Conservation (phyloP, 2,888 invertebrate species). For the Ceriagrion tenellum region DNA sequence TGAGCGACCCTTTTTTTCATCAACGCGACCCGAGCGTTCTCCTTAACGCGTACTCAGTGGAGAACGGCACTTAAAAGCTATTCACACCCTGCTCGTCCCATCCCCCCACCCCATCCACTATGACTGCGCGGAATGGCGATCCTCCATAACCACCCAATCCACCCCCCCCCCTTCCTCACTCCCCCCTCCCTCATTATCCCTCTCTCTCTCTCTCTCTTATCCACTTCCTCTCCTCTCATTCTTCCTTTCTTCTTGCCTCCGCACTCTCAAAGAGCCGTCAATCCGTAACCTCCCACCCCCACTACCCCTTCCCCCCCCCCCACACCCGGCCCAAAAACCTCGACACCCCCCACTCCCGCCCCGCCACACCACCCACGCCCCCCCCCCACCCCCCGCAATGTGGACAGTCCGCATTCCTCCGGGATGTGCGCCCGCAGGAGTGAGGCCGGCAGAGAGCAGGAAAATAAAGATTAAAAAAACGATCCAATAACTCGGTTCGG, state of each 20-base stretch:
- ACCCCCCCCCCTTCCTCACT: not conserved
- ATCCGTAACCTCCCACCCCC: not conserved
- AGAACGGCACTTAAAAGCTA: constrained; percentile 22
- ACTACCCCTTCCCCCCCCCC: no score
- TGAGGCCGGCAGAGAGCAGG: not conserved
- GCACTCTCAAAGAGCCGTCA: constrained; percentile 7
- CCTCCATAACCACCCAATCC: not conserved
- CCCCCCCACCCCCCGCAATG: constrained; percentile 14
- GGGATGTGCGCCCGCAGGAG: constrained; percentile 34
- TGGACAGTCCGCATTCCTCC: constrained; percentile 57
- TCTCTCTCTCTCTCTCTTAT: not conserved
- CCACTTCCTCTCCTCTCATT: not conserved
- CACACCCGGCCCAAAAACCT: not conserved
- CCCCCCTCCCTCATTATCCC: constrained; percentile 19
- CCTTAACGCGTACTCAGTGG: not conserved
- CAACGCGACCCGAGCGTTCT: not conserved
- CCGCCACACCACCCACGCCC: not conserved
- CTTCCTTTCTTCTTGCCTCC: not conserved
- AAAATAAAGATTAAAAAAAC: not conserved
- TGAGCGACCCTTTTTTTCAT: not conserved
- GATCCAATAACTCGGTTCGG: constrained; percentile 57
- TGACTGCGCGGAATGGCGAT: constrained; percentile 22
- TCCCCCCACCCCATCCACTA: not conserved
- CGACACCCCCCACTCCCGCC: not conserved
- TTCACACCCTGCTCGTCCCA: not conserved